Evolutionary conservation across 1,140 invertebrate genomes (phyloP).

Genomic region (Magallana ariakensis): DNA sequence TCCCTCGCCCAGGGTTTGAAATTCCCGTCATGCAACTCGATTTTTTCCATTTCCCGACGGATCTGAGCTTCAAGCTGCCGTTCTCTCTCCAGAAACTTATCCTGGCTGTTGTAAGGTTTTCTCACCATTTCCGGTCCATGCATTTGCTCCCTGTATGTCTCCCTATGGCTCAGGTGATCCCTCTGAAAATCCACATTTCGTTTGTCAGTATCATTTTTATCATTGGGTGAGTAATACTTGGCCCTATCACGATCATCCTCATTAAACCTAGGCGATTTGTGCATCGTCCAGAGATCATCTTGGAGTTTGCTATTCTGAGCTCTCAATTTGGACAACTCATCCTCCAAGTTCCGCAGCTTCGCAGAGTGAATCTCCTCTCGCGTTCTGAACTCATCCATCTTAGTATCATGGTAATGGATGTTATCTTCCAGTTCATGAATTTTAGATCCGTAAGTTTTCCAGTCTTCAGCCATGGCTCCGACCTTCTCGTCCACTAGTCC

Average conservation of each 20-base stretch:
- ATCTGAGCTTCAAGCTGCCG: slow-evolving; percentile 12
- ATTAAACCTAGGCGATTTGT: slow-evolving; percentile 16
- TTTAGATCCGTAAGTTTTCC: slow-evolving; percentile 42
- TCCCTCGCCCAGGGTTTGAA: slow-evolving; percentile 50
- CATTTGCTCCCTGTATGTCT: slow-evolving; percentile 1
- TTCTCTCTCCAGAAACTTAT: neutral
- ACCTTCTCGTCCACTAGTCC: neutral
- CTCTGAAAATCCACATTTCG: slow-evolving; percentile 43
- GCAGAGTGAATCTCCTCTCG: slow-evolving; percentile 53
- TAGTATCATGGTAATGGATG: slow-evolving; percentile 40
- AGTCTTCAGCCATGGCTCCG: slow-evolving; percentile 31
- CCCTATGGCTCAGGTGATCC: slow-evolving; percentile 34
- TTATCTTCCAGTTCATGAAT: slow-evolving; percentile 46
- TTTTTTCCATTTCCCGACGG: slow-evolving; percentile 39
- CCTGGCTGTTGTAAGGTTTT: neutral
- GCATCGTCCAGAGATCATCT: neutral
- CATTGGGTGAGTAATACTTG: neutral
- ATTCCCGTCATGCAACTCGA: slow-evolving; percentile 54
- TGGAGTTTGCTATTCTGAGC: neutral
- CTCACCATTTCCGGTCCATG: slow-evolving; percentile 1
- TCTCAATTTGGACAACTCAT: slow-evolving; percentile 21
- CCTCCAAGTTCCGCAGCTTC: slow-evolving; percentile 34
- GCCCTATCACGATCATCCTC: neutral
- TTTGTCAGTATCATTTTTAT: slow-evolving; percentile 38
- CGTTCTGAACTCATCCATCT: slow-evolving; percentile 41